These are phyloP conservation scores for Leptodactylus fuscus DNA, from an alignment of 2,113 vertebrate species.

Conservation along the genomic window DNA sequence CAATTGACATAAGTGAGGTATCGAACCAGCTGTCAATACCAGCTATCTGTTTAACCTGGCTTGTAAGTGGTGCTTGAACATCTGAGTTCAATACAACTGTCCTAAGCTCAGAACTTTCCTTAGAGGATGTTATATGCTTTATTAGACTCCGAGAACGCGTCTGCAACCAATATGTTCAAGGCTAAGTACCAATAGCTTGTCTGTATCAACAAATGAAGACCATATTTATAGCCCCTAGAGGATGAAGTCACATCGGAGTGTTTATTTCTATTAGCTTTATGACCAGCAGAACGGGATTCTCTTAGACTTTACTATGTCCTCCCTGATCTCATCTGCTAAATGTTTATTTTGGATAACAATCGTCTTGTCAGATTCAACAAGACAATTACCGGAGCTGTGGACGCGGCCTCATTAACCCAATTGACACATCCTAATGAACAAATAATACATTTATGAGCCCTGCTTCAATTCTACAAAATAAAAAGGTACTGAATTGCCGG, in stretches of 20 bases:
- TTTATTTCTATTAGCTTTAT: slow-evolving; percentile 15
- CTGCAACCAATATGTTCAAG: background rate
- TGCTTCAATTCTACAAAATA: too few relatives aligned
- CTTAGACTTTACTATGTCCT: background rate
- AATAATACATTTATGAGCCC: too few relatives aligned
- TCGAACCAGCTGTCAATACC: slow-evolving; percentile 19
- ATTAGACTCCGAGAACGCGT: background rate
- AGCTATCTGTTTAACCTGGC: slow-evolving; percentile 6
- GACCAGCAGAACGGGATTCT: background rate
- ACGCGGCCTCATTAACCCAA: too few relatives aligned
- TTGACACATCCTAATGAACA: too few relatives aligned
- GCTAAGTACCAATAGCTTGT: background rate
- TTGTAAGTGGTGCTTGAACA: slow-evolving; percentile 17
- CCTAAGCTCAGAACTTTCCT: background rate
- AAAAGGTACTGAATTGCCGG: too few relatives aligned
- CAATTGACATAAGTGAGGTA: slow-evolving; percentile 36
- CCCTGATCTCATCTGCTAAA: background rate
- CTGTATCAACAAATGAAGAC: background rate
- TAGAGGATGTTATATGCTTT: background rate
- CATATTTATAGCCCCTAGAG: background rate
- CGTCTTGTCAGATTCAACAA: background rate
- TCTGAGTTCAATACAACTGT: background rate
- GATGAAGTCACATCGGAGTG: background rate
- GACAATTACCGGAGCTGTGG: background rate
- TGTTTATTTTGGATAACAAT: background rate